phyloP scores from a whole-genome alignment of 1,140 invertebrate species.

The Pseudomyrmex pallidus region DNA sequence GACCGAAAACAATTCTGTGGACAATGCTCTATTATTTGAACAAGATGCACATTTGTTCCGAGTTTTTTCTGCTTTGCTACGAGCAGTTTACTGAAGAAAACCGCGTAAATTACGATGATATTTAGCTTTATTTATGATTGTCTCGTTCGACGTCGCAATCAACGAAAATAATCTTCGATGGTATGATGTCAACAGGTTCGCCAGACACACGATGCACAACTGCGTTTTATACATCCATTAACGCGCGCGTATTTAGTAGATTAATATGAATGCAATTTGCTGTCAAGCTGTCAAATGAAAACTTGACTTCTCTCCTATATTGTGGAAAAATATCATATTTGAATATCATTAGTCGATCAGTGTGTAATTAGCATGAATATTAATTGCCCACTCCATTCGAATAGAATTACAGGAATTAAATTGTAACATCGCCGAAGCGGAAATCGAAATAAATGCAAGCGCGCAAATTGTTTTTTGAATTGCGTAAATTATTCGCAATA shows the following conservation, averaged over 20 bases:
- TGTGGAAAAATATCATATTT: background rate
- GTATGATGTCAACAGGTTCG: conserved; percentile 30
- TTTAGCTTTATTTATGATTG: conserved; percentile 7
- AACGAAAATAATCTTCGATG: conserved; percentile 29
- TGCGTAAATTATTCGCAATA: background rate
- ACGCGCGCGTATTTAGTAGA: background rate
- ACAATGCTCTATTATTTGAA: conserved; percentile 16
- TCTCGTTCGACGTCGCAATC: conserved; percentile 24
- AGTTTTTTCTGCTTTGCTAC: background rate
- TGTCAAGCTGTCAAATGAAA: conserved; percentile 12
- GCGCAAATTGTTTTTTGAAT: background rate
- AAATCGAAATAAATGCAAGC: too few relatives aligned
- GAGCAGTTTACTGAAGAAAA: background rate
- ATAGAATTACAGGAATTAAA: conserved; percentile 13
- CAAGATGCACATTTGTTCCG: background rate
- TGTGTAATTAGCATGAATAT: background rate
- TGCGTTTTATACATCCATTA: conserved; percentile 9
- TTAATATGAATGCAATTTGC: background rate
- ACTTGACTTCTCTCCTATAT: background rate
- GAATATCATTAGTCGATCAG: background rate
- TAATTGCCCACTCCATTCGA: background rate
- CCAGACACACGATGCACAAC: conserved; percentile 14
- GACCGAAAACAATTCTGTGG: background rate
- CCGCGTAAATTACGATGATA: background rate
- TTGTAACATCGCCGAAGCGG: background rate